Evolutionary conservation across 92 coral and sea anemone species (phyloP).

Genomic region (Metridium senile): DNA sequence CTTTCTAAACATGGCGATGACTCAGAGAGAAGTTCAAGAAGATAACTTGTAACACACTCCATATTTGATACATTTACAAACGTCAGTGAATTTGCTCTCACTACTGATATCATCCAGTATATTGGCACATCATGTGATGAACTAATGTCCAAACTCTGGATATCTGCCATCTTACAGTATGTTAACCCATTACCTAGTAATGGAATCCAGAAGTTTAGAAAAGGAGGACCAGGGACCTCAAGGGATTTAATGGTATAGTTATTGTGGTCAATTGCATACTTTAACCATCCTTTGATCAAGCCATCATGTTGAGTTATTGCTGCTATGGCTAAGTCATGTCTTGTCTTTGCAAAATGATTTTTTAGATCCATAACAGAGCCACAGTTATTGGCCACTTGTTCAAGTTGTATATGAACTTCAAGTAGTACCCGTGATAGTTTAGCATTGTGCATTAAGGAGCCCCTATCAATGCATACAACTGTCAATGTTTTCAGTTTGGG

Average conservation of each 20-base stretch:
- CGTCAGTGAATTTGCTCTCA: conserved; percentile 37
- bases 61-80: conserved; percentile 38
- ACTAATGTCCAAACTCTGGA: conserved; percentile 28
- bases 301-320: conserved; percentile 36
- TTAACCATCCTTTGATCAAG: conserved; percentile 41
- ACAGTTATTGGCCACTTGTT: not conserved
- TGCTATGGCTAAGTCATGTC: conserved; percentile 9
- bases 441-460: conserved; percentile 22
- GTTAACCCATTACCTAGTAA: conserved; percentile 41
- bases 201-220: conserved; percentile 45
- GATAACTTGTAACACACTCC: conserved; percentile 42
- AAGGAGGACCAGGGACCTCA: conserved; percentile 31
- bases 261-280: conserved; percentile 1
- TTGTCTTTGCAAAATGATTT: conserved; percentile 22
- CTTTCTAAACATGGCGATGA: conserved; percentile 37
- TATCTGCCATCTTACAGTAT: conserved; percentile 13
- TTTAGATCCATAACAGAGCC: conserved; percentile 18
- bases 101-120: conserved; percentile 39
- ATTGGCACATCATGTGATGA: conserved; percentile 45
- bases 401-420: conserved; percentile 15
- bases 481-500: conserved; percentile 19
- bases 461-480: conserved; percentile 31
- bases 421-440: conserved; percentile 33
- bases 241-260: conserved; percentile 10
- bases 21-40: conserved; percentile 33